Evolutionary conservation across 2,113 vertebrate genomes (phyloP), one percentile per base, ranked within the genome.

Genomic region (Neoarius graeffei): DNA sequence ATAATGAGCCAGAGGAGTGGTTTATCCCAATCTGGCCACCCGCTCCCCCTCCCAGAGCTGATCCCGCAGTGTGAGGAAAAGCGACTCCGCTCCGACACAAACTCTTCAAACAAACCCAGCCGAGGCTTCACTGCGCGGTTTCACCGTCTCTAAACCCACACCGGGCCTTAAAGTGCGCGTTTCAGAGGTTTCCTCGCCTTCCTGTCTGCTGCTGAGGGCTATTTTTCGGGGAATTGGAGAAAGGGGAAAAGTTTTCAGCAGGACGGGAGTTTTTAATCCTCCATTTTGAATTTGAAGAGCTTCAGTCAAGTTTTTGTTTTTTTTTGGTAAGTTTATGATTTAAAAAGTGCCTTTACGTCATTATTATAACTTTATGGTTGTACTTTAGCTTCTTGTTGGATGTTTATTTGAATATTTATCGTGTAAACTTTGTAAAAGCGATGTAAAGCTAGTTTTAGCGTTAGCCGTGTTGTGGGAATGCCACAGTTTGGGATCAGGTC

Each of bases 241-340:
- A 2, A 13, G 54, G 23, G 25, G 13, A 30, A 87, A 87, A 83
- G 57, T 88, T 88, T 67, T 20, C 81, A 71, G 69, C n/a, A 69
- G 27, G 50, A 69, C 25, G 90, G 91, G 88, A 93, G 91, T 93
- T 93, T 90, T 91, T 92, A 88, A 91, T 94, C 94, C 95, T 94
- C 95, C 95, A 96, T 96, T 95, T 96, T 96, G 95, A 94, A 94
- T 42, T 42, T 42, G 35, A 42, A 42, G 81, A 57, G 66, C 83
- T 87, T 92, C 82, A 89, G 86, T 17, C 17, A 60, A 84, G 67
- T 80, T 7, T 87, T 91, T 88, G 59, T 35, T 89, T 25, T 89
- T 25, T 92, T 85, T 92, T 50, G 91, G 92, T 93, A 79, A 94
- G 92, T 94, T 91, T 19, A 23, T 1, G 5, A 27, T 20, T 15